Evolutionary conservation across 2,888 invertebrate genomes (phyloP).

Genomic region (Therioaphis trifolii): DNA sequence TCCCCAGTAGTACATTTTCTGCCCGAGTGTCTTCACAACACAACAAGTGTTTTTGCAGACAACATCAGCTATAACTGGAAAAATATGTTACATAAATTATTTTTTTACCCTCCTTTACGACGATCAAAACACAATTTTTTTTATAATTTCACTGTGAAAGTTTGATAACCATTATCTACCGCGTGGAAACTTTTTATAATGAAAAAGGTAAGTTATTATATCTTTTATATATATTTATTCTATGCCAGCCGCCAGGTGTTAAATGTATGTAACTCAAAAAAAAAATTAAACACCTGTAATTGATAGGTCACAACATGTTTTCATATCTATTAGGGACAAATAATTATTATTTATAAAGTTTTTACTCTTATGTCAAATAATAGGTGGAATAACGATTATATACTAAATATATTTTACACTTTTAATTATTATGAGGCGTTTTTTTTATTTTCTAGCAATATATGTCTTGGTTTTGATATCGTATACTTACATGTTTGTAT

Average conservation of each 20-base stretch:
- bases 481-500: too few relatives aligned
- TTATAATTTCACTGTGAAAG: conserved; percentile 6
- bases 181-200: conserved; percentile 5
- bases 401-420: too few relatives aligned
- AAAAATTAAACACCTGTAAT: too few relatives aligned
- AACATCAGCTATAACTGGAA: background rate
- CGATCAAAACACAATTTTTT: conserved; percentile 30
- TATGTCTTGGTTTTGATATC: too few relatives aligned
- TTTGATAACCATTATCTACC: conserved; percentile 25
- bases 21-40: conserved; percentile 9
- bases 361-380: too few relatives aligned
- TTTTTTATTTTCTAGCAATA: too few relatives aligned
- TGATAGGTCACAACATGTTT: too few relatives aligned
- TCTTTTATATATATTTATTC: too few relatives aligned
- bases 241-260: background rate
- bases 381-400: too few relatives aligned
- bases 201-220: conserved; percentile 48
- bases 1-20: conserved; percentile 36
- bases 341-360: too few relatives aligned
- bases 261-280: background rate
- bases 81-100: conserved; percentile 48
- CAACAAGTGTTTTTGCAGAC: conserved; percentile 51
- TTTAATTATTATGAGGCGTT: too few relatives aligned
- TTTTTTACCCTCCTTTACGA: conserved; percentile 37
- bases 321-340: too few relatives aligned